These are phyloP conservation scores for Lordiphosa fenestrarum DNA, from an alignment of 2,888 invertebrate species.

Conservation along the genomic window DNA sequence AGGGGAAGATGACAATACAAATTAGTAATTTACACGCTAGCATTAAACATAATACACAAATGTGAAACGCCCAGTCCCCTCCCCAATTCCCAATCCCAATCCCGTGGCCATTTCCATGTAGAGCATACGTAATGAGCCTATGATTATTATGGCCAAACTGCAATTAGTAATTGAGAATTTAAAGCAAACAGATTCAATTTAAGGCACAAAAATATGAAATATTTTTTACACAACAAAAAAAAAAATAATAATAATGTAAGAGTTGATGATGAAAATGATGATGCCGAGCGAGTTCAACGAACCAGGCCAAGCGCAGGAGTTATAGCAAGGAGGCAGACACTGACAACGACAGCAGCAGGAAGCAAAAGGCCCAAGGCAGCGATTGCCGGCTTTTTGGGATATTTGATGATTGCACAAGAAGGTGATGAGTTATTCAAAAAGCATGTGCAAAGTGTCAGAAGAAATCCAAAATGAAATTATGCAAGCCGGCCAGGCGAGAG, in stretches of 20 bases:
- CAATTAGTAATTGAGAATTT: slow-evolving; percentile 57
- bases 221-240: slow-evolving; percentile 17
- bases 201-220: slow-evolving; percentile 10
- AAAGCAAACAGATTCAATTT: slow-evolving; percentile 16
- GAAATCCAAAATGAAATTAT: slow-evolving; percentile 69
- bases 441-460: slow-evolving; percentile 70
- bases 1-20: slow-evolving; percentile 38
- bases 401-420: slow-evolving; percentile 38
- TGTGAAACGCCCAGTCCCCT: slow-evolving; percentile 13
- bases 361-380: slow-evolving; percentile 49
- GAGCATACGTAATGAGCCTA: slow-evolving; percentile 50
- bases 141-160: slow-evolving; percentile 52
- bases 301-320: slow-evolving; percentile 23
- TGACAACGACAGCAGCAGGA: slow-evolving; percentile 29
- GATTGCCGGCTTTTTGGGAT: slow-evolving; percentile 21
- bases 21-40: slow-evolving; percentile 65
- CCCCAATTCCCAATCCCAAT: background rate
- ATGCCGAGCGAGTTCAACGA: slow-evolving; percentile 54
- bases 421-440: slow-evolving; percentile 71
- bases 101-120: slow-evolving; percentile 13
- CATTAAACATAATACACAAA: slow-evolving; percentile 23
- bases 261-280: background rate
- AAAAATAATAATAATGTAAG: slow-evolving; percentile 25
- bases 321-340: slow-evolving; percentile 21
- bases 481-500: slow-evolving; percentile 16